phyloP scores from a whole-genome alignment of 2,113 vertebrate species.

The Hippolais icterina region DNA sequence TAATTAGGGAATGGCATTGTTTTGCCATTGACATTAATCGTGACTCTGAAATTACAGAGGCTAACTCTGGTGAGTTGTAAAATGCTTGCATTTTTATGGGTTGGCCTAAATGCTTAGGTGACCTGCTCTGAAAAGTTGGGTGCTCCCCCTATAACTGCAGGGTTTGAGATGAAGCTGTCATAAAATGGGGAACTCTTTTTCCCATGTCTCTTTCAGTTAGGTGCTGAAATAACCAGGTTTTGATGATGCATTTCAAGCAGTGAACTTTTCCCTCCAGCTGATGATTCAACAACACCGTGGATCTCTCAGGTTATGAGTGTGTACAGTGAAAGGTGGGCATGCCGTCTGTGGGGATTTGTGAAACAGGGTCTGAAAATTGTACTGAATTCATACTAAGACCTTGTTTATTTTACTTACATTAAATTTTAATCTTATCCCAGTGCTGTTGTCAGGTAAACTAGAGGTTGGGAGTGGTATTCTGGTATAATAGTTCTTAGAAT shows the following conservation, averaged over 20 bases:
- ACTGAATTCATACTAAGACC: neutral
- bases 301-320: neutral
- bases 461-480: conserved; percentile 8
- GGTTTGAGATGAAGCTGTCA: neutral
- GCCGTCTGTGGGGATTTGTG: accelerated
- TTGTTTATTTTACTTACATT: neutral
- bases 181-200: neutral
- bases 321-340: neutral
- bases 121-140: neutral
- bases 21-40: neutral
- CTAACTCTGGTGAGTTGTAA: neutral
- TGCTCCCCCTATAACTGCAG: neutral
- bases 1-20: neutral
- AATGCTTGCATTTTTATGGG: neutral
- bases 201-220: accelerated
- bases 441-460: neutral
- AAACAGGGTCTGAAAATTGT: neutral
- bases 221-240: neutral
- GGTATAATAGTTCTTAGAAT: neutral
- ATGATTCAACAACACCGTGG: neutral
- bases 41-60: neutral
- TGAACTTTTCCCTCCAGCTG: neutral
- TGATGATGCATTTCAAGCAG: neutral
- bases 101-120: neutral
- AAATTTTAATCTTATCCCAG: neutral